Percentiles rank a stretch among this genome's conserved stretches.
Evolutionary conservation across 2,888 invertebrate genomes (phyloP).

Genomic region (Amphimallon solstitiale): DNA sequence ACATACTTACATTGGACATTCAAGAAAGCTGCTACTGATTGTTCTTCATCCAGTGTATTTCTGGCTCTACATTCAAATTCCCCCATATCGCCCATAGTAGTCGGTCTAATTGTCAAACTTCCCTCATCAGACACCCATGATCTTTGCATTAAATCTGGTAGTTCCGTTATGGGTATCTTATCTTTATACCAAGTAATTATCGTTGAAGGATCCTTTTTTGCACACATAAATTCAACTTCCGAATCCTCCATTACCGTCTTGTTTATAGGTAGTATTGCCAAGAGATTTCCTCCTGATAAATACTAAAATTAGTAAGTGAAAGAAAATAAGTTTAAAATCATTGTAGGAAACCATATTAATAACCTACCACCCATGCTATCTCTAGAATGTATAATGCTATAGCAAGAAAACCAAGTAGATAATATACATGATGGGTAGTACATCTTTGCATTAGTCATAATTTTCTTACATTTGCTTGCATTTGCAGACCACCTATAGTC

Average conservation of each 20-base stretch:
- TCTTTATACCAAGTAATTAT: constrained; percentile 76
- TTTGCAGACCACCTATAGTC: too few relatives aligned
- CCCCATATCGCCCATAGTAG: constrained; percentile 85
- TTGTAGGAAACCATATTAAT: not conserved
- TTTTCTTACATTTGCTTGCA: too few relatives aligned
- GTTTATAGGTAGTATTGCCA: constrained; percentile 89
- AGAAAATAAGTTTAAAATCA: not conserved
- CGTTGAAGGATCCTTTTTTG: constrained; percentile 77
- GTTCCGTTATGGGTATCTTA: constrained; percentile 69
- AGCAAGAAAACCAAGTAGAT: too few relatives aligned
- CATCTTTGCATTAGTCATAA: too few relatives aligned
- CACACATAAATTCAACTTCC: constrained; percentile 83
- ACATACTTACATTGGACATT: constrained; percentile 92
- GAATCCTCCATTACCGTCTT: constrained; percentile 87
- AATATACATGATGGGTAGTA: too few relatives aligned
- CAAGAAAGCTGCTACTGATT: constrained; percentile 85
- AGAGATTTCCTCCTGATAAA: constrained; percentile 81
- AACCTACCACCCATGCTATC: too few relatives aligned
- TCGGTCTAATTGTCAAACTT: constrained; percentile 80
- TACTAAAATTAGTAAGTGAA: not conserved
- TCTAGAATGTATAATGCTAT: too few relatives aligned
- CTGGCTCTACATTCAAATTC: constrained; percentile 88
- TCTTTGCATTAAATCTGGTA: constrained; percentile 72
- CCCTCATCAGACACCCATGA: constrained; percentile 77
- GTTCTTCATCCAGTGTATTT: constrained; percentile 77